These are phyloP conservation scores for Calliopsis andreniformis DNA, from an alignment of 1,140 invertebrate genomes.

Conservation along the genomic window DNA sequence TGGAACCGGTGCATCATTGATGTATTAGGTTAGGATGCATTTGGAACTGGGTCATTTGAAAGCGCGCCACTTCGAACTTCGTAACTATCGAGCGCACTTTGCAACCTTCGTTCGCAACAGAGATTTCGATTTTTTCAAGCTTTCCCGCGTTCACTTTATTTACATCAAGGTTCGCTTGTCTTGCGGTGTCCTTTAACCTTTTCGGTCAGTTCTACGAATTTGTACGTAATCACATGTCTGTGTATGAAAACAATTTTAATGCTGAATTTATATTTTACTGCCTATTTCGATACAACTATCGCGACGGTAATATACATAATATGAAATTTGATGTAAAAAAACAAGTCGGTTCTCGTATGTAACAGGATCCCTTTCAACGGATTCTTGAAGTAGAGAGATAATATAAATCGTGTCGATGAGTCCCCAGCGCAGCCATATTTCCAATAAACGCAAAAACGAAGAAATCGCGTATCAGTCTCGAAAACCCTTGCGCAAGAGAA, in stretches of 20 bases:
- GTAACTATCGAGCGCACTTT: not conserved
- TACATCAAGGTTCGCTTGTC: not conserved
- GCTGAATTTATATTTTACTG: not conserved
- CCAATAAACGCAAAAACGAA: not conserved
- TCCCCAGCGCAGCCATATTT: no score
- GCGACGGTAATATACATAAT: no score
- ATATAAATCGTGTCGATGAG: not conserved
- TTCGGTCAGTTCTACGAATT: no score
- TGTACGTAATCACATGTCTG: not conserved
- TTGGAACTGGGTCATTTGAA: constrained; percentile 44
- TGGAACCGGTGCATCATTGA: constrained; percentile 4
- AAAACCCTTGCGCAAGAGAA: no score
- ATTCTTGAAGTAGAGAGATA: not conserved
- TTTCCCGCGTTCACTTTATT: not conserved
- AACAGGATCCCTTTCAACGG: not conserved
- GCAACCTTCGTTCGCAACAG: not conserved
- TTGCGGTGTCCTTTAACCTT: not conserved
- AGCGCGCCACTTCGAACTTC: constrained; percentile 44
- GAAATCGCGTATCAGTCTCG: not conserved
- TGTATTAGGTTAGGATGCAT: constrained; percentile 34
- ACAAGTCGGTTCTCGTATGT: no score
- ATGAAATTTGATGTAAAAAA: no score
- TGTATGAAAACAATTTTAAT: no score
- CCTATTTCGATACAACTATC: not conserved
- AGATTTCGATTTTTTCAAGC: not conserved